phyloP scores from a whole-genome alignment of 1,140 invertebrate genomes.

The Ladona fulva region DNA sequence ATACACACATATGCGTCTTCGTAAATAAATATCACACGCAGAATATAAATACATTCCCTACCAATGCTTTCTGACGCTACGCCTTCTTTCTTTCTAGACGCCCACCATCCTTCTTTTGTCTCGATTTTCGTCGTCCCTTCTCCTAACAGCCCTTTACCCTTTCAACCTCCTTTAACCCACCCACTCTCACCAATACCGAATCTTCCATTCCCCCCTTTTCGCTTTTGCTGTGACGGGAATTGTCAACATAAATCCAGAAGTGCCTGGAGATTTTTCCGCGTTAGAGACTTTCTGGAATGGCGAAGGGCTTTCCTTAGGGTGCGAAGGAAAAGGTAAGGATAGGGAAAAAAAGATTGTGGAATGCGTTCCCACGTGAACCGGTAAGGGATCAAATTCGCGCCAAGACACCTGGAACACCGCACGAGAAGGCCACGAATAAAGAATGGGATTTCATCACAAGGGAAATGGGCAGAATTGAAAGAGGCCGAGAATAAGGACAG shows the following conservation, averaged over 20 bases:
- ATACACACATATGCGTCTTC: too few species aligned
- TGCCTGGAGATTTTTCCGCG: neutral
- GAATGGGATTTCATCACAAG: neutral
- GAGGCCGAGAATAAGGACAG: too few species aligned
- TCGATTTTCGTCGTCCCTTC: too few species aligned
- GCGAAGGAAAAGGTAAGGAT: neutral
- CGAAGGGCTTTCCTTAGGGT: neutral
- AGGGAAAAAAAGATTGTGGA: neutral
- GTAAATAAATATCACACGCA: too few species aligned
- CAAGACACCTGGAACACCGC: neutral
- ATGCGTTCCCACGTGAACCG: neutral
- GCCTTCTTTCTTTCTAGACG: too few species aligned
- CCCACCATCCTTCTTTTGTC: too few species aligned
- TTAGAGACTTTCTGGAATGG: neutral
- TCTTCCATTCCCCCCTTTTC: neutral
- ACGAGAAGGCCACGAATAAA: neutral
- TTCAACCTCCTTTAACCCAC: too few species aligned
- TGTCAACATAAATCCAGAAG: conserved; percentile 5
- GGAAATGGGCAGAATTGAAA: neutral
- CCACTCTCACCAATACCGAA: neutral
- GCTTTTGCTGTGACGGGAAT: neutral
- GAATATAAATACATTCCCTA: too few species aligned
- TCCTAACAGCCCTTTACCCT: too few species aligned
- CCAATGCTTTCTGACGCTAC: too few species aligned
- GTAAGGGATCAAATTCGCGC: neutral